phyloP scores from a whole-genome alignment of 2,113 vertebrate species.

The Chamaea fasciata region DNA sequence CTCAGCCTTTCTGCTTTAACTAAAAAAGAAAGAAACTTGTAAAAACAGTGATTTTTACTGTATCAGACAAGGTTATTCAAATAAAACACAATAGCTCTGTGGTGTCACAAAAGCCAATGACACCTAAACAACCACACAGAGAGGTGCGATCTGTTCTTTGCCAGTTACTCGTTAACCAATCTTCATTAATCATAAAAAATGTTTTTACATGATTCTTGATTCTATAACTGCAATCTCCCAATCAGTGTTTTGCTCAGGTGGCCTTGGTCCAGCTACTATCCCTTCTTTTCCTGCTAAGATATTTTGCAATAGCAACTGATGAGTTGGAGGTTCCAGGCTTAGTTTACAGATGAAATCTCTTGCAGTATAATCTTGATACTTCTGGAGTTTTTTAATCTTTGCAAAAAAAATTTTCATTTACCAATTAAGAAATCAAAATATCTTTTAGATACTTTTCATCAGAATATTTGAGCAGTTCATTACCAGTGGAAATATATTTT shows the following conservation, averaged over 20 bases:
- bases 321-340: not conserved
- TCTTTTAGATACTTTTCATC: not conserved
- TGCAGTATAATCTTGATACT: not conserved
- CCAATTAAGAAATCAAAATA: not conserved
- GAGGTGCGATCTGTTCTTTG: constrained; percentile 52
- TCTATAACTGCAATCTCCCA: not conserved
- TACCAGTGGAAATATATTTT: not conserved
- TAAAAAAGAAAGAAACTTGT: constrained; percentile 38
- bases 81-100: constrained; percentile 4
- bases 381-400: not conserved
- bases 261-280: not conserved
- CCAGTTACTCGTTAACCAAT: constrained; percentile 53
- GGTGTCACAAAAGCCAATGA: constrained; percentile 34
- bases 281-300: not conserved
- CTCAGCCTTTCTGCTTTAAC: constrained; percentile 4
- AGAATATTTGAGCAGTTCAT: not conserved
- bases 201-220: not conserved
- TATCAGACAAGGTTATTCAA: constrained; percentile 53
- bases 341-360: not conserved
- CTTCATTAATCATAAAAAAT: constrained; percentile 56
- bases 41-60: constrained; percentile 50
- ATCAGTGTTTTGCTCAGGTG: not conserved
- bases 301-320: constrained; percentile 18
- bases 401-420: not conserved
- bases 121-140: constrained; percentile 2